A percentile compares a stretch with the other conserved stretches of the same genome.
Conservation (phyloP, 1,140 invertebrate genomes). For the Zaprionus gabonicus region DNA sequence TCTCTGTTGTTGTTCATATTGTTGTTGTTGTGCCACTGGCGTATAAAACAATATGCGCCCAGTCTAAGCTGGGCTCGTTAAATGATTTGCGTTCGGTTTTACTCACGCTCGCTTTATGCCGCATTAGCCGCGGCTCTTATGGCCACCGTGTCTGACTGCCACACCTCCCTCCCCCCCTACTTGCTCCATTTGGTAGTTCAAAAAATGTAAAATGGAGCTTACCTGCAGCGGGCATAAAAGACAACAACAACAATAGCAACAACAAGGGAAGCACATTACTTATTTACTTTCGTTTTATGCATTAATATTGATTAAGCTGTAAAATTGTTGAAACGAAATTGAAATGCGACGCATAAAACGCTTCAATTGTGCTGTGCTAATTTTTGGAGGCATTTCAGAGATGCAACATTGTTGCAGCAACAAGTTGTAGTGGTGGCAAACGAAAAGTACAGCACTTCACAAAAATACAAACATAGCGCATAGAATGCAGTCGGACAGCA, state of each 20-base stretch:
- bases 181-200: slow-evolving; percentile 41
- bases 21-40: slow-evolving; percentile 29
- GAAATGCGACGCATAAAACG: slow-evolving; percentile 54
- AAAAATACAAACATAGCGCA: slow-evolving; percentile 58
- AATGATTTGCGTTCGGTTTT: slow-evolving; percentile 78
- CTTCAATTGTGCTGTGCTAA: slow-evolving; percentile 54
- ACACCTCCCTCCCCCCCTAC: neutral
- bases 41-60: slow-evolving; percentile 79
- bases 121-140: slow-evolving; percentile 58
- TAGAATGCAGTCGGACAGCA: slow-evolving; percentile 56
- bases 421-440: slow-evolving; percentile 43
- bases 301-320: slow-evolving; percentile 79
- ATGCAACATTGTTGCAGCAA: slow-evolving; percentile 68
- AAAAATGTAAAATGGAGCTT: slow-evolving; percentile 73
- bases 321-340: slow-evolving; percentile 58
- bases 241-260: neutral
- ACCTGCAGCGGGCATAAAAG: slow-evolving; percentile 75
- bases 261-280: slow-evolving; percentile 32
- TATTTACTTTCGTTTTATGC: slow-evolving; percentile 68
- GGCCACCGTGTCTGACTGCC: neutral
- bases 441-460: slow-evolving; percentile 70
- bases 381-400: neutral
- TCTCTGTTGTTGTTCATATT: slow-evolving; percentile 17
- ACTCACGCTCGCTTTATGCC: slow-evolving; percentile 56
- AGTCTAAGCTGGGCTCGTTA: slow-evolving; percentile 78